phyloP scores from a whole-genome alignment of 2,113 vertebrate genomes.

The Lophius piscatorius region DNA sequence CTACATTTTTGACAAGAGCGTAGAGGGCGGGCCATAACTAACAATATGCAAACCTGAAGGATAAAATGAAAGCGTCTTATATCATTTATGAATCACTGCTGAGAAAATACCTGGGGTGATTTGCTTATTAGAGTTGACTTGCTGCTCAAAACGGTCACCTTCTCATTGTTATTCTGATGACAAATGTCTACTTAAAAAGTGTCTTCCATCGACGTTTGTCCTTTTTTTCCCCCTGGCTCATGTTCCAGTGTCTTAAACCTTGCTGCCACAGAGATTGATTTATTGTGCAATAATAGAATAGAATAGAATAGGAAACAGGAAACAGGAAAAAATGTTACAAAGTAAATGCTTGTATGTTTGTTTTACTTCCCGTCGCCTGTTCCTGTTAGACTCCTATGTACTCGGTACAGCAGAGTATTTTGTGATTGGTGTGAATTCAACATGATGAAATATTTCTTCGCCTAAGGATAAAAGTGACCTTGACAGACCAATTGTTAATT shows the following conservation, averaged over 20 bases:
- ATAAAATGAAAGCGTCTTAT: conserved; percentile 18
- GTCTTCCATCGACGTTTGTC: background rate
- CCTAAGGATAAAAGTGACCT: conserved; percentile 5
- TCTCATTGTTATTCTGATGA: background rate
- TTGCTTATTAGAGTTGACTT: no score
- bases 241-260: no score
- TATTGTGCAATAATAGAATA: no score
- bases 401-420: no score
- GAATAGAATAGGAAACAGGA: no score
- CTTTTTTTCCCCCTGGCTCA: background rate
- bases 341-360: no score
- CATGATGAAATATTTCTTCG: background rate
- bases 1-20: conserved; percentile 17
- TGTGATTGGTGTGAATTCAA: background rate
- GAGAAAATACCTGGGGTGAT: conserved; percentile 17
- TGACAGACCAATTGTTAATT: conserved; percentile 13
- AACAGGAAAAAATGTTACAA: no score
- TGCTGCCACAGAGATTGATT: no score
- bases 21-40: background rate
- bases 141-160: no score
- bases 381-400: no score
- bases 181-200: conserved; percentile 6
- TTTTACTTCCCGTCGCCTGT: no score
- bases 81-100: conserved; percentile 27
- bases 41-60: conserved; percentile 12